phyloP scores from a whole-genome alignment of 2,888 invertebrate genomes.

The Ceraclea dissimilis region DNA sequence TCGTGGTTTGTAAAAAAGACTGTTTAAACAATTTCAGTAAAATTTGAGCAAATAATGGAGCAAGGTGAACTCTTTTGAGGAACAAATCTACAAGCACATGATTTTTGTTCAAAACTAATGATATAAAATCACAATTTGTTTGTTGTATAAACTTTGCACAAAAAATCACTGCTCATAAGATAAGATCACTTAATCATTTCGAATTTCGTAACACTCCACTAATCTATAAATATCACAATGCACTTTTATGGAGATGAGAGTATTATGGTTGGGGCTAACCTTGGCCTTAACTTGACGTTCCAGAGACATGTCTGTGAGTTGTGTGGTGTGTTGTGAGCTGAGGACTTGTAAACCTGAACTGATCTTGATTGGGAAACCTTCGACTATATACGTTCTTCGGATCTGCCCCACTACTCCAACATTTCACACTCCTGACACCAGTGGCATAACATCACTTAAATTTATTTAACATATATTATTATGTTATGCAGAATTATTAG shows the following conservation, averaged over 20 bases:
- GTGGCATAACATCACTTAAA: constrained; percentile 6
- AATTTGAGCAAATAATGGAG: no score
- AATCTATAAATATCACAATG: constrained; percentile 10
- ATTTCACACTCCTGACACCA: constrained; percentile 11
- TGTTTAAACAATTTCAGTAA: no score
- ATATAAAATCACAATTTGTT: no score
- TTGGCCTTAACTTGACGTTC: constrained; percentile 88
- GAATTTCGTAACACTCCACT: constrained; percentile 6
- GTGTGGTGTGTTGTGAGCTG: constrained; percentile 32
- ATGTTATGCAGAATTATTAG: no score
- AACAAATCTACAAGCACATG: no score
- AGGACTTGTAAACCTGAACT: constrained; percentile 41
- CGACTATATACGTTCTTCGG: constrained; percentile 41
- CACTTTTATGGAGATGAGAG: constrained; percentile 9
- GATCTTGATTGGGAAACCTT: constrained; percentile 36
- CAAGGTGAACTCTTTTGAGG: no score
- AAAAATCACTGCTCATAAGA: background rate
- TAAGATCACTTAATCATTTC: constrained; percentile 6
- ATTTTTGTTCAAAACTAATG: no score
- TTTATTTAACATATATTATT: no score
- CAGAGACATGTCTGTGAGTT: constrained; percentile 67
- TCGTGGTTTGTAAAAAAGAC: no score
- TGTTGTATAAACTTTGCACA: background rate
- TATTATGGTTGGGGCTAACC: constrained; percentile 44
- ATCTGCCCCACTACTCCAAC: constrained; percentile 36